A percentile compares a stretch with the other conserved stretches of the same genome.
These are phyloP conservation scores for Peromyscus polionotus DNA, from an alignment of 2,113 vertebrate genomes.

Conservation along the genomic window DNA sequence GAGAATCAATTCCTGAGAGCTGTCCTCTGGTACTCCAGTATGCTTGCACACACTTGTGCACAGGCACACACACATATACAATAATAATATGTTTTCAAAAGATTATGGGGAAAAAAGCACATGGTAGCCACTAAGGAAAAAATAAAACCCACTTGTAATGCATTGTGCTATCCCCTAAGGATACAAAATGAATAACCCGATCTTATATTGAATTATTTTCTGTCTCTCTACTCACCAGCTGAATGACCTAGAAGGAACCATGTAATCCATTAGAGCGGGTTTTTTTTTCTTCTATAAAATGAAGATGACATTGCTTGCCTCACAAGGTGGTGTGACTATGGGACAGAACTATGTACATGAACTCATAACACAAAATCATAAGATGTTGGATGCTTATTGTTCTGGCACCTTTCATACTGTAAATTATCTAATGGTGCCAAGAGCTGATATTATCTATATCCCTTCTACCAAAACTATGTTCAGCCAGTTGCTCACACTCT, in stretches of 20 bases:
- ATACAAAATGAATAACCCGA: background rate
- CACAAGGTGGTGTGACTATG: background rate
- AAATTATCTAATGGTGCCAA: background rate
- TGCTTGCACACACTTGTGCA: background rate
- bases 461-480: slow-evolving; percentile 25
- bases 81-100: too few species aligned
- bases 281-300: slow-evolving; percentile 12
- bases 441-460: background rate
- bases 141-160: background rate
- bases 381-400: background rate
- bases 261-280: background rate
- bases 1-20: background rate
- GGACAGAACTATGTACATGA: background rate
- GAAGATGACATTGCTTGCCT: background rate
- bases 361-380: background rate
- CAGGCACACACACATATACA: too few species aligned
- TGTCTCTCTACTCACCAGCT: background rate
- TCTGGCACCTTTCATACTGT: background rate
- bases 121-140: background rate
- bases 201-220: background rate
- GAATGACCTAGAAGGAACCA: background rate
- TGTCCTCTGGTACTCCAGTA: background rate
- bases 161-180: background rate
- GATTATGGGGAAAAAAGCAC: background rate
- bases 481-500: background rate